Conservation (phyloP, 1,140 invertebrate genomes). For the Pomacea maculata region DNA sequence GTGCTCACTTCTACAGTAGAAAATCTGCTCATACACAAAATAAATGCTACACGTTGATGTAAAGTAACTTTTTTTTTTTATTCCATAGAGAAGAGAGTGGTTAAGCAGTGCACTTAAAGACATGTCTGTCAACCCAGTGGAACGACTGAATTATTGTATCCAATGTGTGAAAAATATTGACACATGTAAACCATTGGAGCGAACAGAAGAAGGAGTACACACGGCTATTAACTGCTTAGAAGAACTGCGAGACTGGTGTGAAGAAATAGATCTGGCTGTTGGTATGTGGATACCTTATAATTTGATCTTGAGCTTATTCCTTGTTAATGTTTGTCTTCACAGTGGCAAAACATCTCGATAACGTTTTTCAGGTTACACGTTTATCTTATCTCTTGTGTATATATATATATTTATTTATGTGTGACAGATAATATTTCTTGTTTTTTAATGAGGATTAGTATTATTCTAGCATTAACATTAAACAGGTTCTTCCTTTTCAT, state of each 20-base stretch:
- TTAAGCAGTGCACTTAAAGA: constrained; percentile 75
- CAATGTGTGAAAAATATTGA: constrained; percentile 69
- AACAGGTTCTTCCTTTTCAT: too few relatives aligned
- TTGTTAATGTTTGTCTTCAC: constrained; percentile 7
- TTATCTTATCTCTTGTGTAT: too few relatives aligned
- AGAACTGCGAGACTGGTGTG: constrained; percentile 73
- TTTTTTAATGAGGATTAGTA: not conserved
- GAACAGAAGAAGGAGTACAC: constrained; percentile 68
- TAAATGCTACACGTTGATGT: too few relatives aligned
- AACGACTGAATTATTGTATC: constrained; percentile 73
- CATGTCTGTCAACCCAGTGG: constrained; percentile 74
- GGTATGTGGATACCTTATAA: constrained; percentile 64
- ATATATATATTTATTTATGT: not conserved
- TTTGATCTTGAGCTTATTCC: too few relatives aligned
- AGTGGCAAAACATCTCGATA: not conserved
- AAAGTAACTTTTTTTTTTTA: constrained; percentile 21
- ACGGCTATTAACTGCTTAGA: constrained; percentile 71
- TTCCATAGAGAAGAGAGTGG: constrained; percentile 74
- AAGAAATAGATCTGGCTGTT: constrained; percentile 78
- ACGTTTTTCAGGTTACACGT: not conserved
- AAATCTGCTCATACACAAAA: too few relatives aligned
- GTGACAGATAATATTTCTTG: not conserved
- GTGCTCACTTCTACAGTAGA: too few relatives aligned
- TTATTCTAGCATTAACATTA: not conserved
- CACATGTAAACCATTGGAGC: constrained; percentile 53